Conservation (phyloP, 2,113 vertebrate species). For the Anoplopoma fimbria region DNA sequence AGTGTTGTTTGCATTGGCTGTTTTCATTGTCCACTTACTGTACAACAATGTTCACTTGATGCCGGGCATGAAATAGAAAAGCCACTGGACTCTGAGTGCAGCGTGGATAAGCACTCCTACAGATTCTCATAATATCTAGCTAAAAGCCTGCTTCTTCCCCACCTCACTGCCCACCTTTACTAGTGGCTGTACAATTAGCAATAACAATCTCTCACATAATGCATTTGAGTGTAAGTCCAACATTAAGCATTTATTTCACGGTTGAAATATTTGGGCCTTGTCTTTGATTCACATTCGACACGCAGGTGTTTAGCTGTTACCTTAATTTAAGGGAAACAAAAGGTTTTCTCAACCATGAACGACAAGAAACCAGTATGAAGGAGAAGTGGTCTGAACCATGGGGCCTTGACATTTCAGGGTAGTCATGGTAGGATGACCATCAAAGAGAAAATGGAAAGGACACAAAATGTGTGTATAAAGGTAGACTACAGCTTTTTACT, state of each 20-base stretch:
- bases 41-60: constrained; percentile 16
- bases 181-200: constrained; percentile 42
- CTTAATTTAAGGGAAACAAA: neutral
- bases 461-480: neutral
- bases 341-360: neutral
- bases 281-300: neutral
- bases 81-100: constrained; percentile 23
- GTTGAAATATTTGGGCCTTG: neutral
- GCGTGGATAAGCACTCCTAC: constrained; percentile 44
- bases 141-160: constrained; percentile 55
- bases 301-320: constrained; percentile 10
- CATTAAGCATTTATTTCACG: neutral
- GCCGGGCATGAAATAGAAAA: constrained; percentile 35
- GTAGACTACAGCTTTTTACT: neutral
- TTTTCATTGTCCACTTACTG: constrained; percentile 11
- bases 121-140: constrained; percentile 45
- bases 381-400: neutral
- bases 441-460: neutral
- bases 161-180: constrained; percentile 25
- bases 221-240: constrained; percentile 7
- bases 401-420: constrained; percentile 2
- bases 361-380: constrained; percentile 1
- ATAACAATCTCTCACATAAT: constrained; percentile 24
- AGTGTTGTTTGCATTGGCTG: constrained; percentile 13
- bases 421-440: neutral